Base-by-base conservation (phyloP, 1,140 invertebrate genomes). In the Trachymyrmex septentrionalis region DNA sequence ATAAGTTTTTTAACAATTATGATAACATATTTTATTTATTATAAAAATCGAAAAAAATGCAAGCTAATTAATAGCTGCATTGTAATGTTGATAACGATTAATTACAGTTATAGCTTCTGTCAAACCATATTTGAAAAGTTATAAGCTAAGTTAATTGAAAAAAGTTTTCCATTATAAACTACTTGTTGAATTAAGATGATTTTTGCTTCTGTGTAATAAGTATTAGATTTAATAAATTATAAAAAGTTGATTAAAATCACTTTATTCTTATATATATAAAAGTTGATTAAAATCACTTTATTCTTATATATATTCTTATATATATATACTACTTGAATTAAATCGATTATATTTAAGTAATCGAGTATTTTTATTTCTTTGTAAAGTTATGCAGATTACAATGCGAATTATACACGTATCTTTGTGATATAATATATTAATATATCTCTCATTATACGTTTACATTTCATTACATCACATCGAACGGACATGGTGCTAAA, bases 381-480 rank as follows among this genome's bases (percentile, higher is more conserved):
- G 86, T 86, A 85, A 88, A 91, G 63, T 91, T 92, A 90, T 84
- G 86, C 78, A 91, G 87, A 92, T 66, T 91, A 90, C 80, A 92
- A 59, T 86, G 64, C 87, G 89, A 91, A 91, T 89, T 50, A 90
- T 91, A 92, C 59, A 92, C 67, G 73, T 88, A 71, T 92, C 48
- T 87, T 86, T 90, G 82, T 86, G 72, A 0, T 34, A 34, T 88
- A 92, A 77, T 86, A 91, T 92, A 92, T 91, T 89, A 87, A 90
- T 90, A 88, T 87, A 77, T 90, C 72, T 88, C 57, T 89, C 73
- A 55, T 87, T 82, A 80, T 19, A 87, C 57, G 67, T 87, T 71
- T 75, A 77, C 77, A 72, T 85, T 92, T 91, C 90, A 92, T 91
- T 92, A 91, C 87, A 92, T 89, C 91, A 93, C 92, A 92, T 92